Conservation (phyloP, 1,140 invertebrate species). For the Theocolax elegans region DNA sequence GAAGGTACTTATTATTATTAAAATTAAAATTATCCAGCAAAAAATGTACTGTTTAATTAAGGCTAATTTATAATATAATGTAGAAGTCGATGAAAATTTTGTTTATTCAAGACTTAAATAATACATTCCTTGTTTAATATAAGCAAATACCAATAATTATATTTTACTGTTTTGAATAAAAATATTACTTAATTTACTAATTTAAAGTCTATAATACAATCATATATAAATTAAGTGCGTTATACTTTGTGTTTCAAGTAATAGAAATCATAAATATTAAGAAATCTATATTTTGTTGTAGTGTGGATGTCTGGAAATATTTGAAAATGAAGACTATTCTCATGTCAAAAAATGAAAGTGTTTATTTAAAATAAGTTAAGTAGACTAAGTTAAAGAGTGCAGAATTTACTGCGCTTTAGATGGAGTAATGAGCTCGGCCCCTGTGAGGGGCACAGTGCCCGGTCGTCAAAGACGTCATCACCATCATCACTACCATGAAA, state of each 20-base stretch:
- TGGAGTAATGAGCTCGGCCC: constrained; percentile 67
- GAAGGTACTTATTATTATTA: constrained; percentile 4
- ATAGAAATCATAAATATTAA: background rate
- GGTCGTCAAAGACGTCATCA: constrained; percentile 62
- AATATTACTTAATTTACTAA: background rate
- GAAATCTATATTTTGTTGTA: constrained; percentile 2
- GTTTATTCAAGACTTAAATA: background rate
- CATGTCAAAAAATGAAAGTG: constrained; percentile 1
- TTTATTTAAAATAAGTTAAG: background rate
- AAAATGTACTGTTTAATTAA: background rate
- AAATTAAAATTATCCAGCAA: background rate
- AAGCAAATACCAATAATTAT: too few relatives aligned
- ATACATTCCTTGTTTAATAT: background rate
- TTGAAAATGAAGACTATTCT: constrained; percentile 2
- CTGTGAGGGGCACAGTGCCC: constrained; percentile 64
- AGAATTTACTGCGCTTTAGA: constrained; percentile 58
- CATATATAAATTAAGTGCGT: too few relatives aligned
- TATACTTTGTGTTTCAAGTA: background rate
- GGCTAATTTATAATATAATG: background rate
- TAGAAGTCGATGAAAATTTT: background rate
- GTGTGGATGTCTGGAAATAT: background rate
- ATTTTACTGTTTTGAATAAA: too few relatives aligned
- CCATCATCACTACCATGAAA: constrained; percentile 54
- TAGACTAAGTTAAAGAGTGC: constrained; percentile 19
- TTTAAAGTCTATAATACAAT: background rate